Percentiles rank a stretch among this genome's conserved stretches.
Conservation (phyloP, 2,888 invertebrate genomes). For the Rhingia rostrata region DNA sequence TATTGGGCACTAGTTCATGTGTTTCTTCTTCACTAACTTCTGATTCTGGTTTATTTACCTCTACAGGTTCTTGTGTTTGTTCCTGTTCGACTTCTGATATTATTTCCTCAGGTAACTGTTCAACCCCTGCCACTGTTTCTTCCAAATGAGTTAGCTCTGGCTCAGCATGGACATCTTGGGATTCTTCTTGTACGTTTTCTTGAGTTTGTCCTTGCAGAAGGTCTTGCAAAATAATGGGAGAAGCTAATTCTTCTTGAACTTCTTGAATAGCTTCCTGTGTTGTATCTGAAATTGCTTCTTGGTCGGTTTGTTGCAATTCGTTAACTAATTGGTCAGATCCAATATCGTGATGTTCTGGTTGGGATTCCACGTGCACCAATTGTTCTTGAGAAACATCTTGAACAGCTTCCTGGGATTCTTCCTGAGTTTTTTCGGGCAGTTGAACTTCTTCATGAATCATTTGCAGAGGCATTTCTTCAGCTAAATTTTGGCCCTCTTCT, state of each 20-base stretch:
- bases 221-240: conserved; percentile 15
- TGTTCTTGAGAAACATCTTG: conserved; percentile 6
- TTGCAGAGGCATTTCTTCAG: not conserved
- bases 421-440: not conserved
- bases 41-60: too few relatives aligned
- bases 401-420: not conserved
- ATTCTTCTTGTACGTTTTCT: not conserved
- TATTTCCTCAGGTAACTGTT: too few relatives aligned
- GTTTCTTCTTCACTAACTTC: too few relatives aligned
- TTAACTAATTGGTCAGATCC: conserved; percentile 1
- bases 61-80: too few relatives aligned
- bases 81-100: too few relatives aligned
- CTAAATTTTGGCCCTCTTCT: not conserved
- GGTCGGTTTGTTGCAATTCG: not conserved
- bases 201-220: not conserved
- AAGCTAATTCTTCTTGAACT: not conserved
- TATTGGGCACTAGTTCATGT: too few relatives aligned
- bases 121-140: too few relatives aligned
- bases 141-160: too few relatives aligned
- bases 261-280: conserved; percentile 7
- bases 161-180: not conserved
- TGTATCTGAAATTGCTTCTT: not conserved
- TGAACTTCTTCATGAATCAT: not conserved
- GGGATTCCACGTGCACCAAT: not conserved
- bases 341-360: conserved; percentile 1